A percentile compares a stretch with the other conserved stretches of the same genome.
Evolutionary conservation across 2,113 vertebrate genomes (phyloP).

Genomic region (Semnopithecus entellus): DNA sequence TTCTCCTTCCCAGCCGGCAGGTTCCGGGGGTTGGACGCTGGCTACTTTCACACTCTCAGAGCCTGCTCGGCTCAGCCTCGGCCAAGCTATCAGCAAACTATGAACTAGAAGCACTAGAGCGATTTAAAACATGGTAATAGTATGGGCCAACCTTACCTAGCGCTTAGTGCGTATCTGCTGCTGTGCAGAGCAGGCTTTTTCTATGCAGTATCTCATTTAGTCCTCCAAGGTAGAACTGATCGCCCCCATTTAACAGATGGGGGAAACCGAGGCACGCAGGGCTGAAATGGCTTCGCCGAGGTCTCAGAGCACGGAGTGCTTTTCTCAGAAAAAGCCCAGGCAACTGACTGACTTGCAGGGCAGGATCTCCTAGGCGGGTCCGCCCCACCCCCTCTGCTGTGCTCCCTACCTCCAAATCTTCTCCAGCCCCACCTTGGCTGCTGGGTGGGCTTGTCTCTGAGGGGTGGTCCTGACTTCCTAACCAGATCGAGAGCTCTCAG

Average conservation of each 20-base stretch:
- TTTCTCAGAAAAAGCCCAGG: not conserved
- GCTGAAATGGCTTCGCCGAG: not conserved
- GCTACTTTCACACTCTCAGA: not conserved
- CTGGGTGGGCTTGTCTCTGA: not conserved
- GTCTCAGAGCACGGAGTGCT: not conserved
- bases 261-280: not conserved
- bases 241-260: not conserved
- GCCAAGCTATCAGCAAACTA: not conserved
- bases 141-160: no score
- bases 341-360: not conserved
- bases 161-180: fast-evolving
- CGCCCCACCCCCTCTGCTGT: fast-evolving
- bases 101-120: not conserved
- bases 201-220: not conserved
- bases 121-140: not conserved
- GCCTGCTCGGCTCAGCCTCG: not conserved
- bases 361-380: not conserved
- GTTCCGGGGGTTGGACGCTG: no score
- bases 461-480: not conserved
- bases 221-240: not conserved
- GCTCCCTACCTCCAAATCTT: not conserved
- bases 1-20: not conserved
- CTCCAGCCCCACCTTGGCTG: fast-evolving
- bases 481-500: fast-evolving
- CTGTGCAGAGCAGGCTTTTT: not conserved